Percentiles rank a stretch among this genome's conserved stretches.
Conservation (phyloP, 1,140 invertebrate species). For the Lucilia sericata region DNA sequence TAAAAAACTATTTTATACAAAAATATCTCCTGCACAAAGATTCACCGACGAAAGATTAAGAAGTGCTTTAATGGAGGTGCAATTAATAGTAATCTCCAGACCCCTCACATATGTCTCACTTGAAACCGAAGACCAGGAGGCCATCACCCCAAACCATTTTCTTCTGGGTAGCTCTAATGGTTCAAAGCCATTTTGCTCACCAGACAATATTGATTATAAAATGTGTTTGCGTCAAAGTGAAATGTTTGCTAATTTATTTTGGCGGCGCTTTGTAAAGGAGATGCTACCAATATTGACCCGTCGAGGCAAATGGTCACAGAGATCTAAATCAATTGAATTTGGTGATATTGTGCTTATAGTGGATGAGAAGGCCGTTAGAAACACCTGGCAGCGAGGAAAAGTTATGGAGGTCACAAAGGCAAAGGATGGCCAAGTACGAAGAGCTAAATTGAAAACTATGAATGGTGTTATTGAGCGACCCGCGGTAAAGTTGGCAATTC, state of each 20-base stretch:
- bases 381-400: background rate
- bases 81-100: conserved; percentile 55
- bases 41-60: background rate
- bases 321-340: background rate
- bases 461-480: background rate
- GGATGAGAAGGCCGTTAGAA: no score
- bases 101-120: no score
- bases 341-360: no score
- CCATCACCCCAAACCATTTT: conserved; percentile 60
- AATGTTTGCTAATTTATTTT: background rate
- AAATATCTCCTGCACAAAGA: background rate
- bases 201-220: background rate
- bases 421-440: background rate
- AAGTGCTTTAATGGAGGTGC: conserved; percentile 52
- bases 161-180: conserved; percentile 46
- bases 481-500: background rate
- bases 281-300: background rate
- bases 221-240: background rate
- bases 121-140: conserved; percentile 51
- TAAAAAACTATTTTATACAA: conserved; percentile 50
- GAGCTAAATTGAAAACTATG: background rate
- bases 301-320: background rate
- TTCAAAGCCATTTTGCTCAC: conserved; percentile 16
- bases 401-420: background rate
- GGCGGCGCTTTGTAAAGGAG: background rate